Conservation (phyloP, 2,797 vertebrate species). For the Yasuhikotakia modesta region DNA sequence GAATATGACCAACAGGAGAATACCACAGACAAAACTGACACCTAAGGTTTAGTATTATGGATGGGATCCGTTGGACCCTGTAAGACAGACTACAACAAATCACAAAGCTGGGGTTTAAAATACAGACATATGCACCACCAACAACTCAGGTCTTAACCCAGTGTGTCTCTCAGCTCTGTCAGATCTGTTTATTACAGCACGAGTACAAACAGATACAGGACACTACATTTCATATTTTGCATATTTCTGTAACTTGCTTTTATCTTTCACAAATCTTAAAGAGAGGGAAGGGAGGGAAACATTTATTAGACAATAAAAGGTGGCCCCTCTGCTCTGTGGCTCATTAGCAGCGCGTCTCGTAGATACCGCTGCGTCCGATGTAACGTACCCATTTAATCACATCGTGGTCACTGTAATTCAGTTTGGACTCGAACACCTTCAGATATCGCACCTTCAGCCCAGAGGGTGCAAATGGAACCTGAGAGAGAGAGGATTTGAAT, state of each 20-base stretch:
- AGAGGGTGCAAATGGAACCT: slow-evolving; percentile 99
- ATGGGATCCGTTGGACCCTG: not conserved
- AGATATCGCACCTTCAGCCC: slow-evolving; percentile 99
- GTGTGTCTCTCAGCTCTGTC: slow-evolving; percentile 59
- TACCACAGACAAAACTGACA: slow-evolving; percentile 44
- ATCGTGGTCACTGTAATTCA: slow-evolving; percentile 99
- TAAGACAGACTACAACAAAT: not conserved
- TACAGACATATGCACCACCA: slow-evolving; percentile 37
- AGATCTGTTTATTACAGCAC: slow-evolving; percentile 68
- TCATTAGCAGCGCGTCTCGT: slow-evolving; percentile 96
- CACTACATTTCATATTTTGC: slow-evolving; percentile 77
- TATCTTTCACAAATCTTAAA: slow-evolving; percentile 72
- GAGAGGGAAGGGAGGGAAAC: slow-evolving; percentile 45
- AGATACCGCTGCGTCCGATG: slow-evolving; percentile 97
- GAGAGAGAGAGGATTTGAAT: slow-evolving; percentile 23
- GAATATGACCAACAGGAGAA: slow-evolving; percentile 36
- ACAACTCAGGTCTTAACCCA: slow-evolving; percentile 63
- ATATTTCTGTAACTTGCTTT: slow-evolving; percentile 78
- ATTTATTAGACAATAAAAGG: slow-evolving; percentile 49
- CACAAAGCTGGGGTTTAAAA: not conserved
- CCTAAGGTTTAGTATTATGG: slow-evolving; percentile 54
- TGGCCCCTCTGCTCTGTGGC: slow-evolving; percentile 39
- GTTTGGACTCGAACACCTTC: slow-evolving; percentile 99
- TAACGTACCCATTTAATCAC: slow-evolving; percentile 99
- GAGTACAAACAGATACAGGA: slow-evolving; percentile 72